Percentiles rank a stretch among this genome's conserved stretches.
phyloP scores from a whole-genome alignment of 2,797 vertebrate genomes.

The Urosaurus nigricauda region DNA sequence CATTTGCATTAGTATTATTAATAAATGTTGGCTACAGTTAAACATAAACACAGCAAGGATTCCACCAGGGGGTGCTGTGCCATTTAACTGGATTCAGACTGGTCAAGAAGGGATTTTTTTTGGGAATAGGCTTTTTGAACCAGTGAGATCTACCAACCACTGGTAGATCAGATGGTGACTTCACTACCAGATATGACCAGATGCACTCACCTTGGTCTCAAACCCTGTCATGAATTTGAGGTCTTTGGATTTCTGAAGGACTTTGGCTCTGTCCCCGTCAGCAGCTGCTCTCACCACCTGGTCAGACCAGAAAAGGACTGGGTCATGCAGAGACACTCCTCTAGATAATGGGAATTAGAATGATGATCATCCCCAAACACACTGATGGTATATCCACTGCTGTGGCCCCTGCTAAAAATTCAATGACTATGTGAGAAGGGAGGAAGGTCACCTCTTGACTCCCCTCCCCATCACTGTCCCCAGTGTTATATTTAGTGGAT shows the following conservation, averaged over 20 bases:
- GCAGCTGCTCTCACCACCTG: constrained; percentile 91
- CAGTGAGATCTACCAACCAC: too few relatives aligned
- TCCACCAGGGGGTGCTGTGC: not conserved
- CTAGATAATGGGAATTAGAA: not conserved
- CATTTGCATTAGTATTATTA: not conserved
- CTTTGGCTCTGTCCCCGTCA: constrained; percentile 83
- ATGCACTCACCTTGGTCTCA: constrained; percentile 87
- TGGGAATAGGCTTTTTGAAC: too few relatives aligned
- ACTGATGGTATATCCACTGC: not conserved
- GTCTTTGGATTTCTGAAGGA: constrained; percentile 89
- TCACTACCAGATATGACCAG: too few relatives aligned
- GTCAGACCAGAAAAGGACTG: not conserved
- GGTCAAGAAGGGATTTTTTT: not conserved
- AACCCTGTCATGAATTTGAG: constrained; percentile 92
- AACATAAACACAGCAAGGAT: not conserved
- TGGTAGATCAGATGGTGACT: too few relatives aligned
- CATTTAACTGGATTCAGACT: too few relatives aligned
- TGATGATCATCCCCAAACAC: not conserved
- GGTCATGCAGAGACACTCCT: not conserved
- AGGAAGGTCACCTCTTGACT: not conserved
- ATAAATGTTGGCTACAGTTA: not conserved
- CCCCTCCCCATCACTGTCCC: not conserved
- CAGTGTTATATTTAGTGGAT: too few relatives aligned
- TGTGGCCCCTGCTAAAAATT: not conserved
- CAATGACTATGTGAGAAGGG: too few relatives aligned